Base-by-base conservation (phyloP, 2,888 invertebrate species). In the Brachyopa scutellaris region DNA sequence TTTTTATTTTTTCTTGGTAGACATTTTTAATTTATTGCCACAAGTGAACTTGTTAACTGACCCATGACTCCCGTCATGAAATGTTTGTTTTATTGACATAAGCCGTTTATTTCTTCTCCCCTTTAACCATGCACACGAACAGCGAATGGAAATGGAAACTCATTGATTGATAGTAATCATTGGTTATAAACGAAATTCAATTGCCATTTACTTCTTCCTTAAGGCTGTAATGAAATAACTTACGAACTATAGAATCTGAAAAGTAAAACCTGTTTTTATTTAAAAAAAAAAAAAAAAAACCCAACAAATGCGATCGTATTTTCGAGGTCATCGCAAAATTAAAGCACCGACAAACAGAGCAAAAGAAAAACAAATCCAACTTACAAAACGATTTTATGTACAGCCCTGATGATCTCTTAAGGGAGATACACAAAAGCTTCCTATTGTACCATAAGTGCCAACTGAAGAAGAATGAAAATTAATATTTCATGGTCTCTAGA, bases 401-500 rank as follows among this genome's bases (percentile, higher is more conserved):
- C 17, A 45, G 33, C 67, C 76, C 26, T 42, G 6, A 6, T 3
- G 26, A 26, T 72, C 40, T 59, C 8, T 61, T 53, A 38, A 23
- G 23, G 38, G 33, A 53, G 55, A 70, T 13, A 73, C 61, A 73
- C 66, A 79, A 79, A 67, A 73, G 79, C 11, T 42, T 55, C 47
- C 40, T 47, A 38, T 67, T 73, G 33, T 55, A 45, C 38, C 40
- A 45, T 47, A 62, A 73, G 67, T 67, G 49, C 79, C 40, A 73
- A 62, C 51, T 67, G 66, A 55, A 49, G 67, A 66, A 66, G 53
- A 77, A 77, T 69, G 62, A 55, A 73, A 67, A 79, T 73, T 73
- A 73, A 73, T 79, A 73, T 79, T 79, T 73, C 73, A 73, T 73
- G 79, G 55, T 79, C 73, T 73, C 47, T n/a, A n/a, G n/a, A n/a